Conservation (phyloP, 2,888 invertebrate species). For the Cristatella mucedo region DNA sequence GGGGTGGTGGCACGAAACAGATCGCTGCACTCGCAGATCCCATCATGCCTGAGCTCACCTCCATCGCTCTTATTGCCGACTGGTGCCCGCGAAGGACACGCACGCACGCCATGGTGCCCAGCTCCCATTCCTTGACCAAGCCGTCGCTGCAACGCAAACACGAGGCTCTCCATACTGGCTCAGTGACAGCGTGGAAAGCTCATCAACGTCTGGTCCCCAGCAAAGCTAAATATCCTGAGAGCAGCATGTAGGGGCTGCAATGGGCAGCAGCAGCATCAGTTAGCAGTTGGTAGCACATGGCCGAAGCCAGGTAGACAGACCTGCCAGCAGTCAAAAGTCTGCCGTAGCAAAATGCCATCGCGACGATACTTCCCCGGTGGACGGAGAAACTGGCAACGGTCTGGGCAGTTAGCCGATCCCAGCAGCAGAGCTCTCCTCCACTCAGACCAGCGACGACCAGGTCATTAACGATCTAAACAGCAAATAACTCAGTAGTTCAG, state of each 20-base stretch:
- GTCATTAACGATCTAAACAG: conserved; percentile 5
- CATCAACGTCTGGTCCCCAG: too few relatives aligned
- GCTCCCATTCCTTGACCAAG: conserved; percentile 30
- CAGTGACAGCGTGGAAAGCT: too few relatives aligned
- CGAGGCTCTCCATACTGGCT: too few relatives aligned
- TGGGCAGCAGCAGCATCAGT: too few relatives aligned
- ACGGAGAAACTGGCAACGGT: neutral
- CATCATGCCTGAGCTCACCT: too few relatives aligned
- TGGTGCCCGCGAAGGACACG: conserved; percentile 28
- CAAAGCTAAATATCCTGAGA: too few relatives aligned
- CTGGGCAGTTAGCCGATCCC: neutral
- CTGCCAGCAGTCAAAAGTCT: conserved; percentile 7
- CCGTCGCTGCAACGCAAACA: conserved; percentile 21
- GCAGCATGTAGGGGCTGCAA: too few relatives aligned
- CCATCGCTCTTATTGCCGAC: conserved; percentile 25
- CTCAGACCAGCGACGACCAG: neutral
- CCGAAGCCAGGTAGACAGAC: too few relatives aligned
- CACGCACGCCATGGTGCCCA: conserved; percentile 31
- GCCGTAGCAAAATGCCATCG: conserved; percentile 1
- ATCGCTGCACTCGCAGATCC: too few relatives aligned
- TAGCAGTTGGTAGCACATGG: too few relatives aligned
- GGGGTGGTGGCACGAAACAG: too few relatives aligned
- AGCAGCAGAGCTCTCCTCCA: conserved; percentile 3
- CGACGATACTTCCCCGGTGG: neutral
- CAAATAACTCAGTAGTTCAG: too few relatives aligned